Percentiles rank a stretch among this genome's conserved stretches.
Evolutionary conservation across 2,797 vertebrate species (phyloP).

Genomic region (Pseudochromis fuscus): DNA sequence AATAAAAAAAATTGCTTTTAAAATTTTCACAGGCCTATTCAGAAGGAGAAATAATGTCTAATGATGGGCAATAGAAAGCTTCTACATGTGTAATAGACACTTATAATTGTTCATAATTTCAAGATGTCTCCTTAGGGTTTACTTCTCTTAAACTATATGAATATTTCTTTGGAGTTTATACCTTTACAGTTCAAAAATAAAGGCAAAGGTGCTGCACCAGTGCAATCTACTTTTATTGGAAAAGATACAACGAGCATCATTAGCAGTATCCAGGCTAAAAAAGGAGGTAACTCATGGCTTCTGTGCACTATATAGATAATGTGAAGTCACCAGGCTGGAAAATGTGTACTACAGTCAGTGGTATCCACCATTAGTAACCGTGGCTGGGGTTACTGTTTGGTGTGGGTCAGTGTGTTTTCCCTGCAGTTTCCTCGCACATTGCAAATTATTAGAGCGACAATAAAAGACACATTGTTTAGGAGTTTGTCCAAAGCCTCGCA

Average conservation of each 20-base stretch:
- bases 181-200: slow-evolving; percentile 60
- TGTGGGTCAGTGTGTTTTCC: slow-evolving; percentile 8
- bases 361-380: slow-evolving; percentile 64
- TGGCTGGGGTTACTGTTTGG: slow-evolving; percentile 8
- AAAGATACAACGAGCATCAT: slow-evolving; percentile 77
- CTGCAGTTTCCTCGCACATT: slow-evolving; percentile 2
- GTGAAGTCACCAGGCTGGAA: slow-evolving; percentile 62
- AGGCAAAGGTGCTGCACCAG: slow-evolving; percentile 59
- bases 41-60: slow-evolving; percentile 36
- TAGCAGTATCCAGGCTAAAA: slow-evolving; percentile 68
- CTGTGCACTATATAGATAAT: slow-evolving; percentile 50
- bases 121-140: slow-evolving; percentile 25
- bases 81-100: slow-evolving; percentile 3
- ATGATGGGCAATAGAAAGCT: slow-evolving; percentile 18
- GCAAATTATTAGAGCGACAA: slow-evolving; percentile 7
- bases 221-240: slow-evolving; percentile 79
- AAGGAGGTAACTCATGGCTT: slow-evolving; percentile 39
- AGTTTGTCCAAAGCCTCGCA: not conserved
- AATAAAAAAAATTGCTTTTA: slow-evolving; percentile 44
- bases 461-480: slow-evolving; percentile 6
- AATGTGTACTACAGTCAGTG: slow-evolving; percentile 49
- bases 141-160: slow-evolving; percentile 46
- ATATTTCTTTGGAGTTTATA: slow-evolving; percentile 68
- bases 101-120: slow-evolving; percentile 54
- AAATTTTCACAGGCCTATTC: slow-evolving; percentile 55